A percentile compares a stretch with the other conserved stretches of the same genome.
Evolutionary conservation across 1,140 invertebrate genomes (phyloP).

Genomic region (Drosophila micromelanica): DNA sequence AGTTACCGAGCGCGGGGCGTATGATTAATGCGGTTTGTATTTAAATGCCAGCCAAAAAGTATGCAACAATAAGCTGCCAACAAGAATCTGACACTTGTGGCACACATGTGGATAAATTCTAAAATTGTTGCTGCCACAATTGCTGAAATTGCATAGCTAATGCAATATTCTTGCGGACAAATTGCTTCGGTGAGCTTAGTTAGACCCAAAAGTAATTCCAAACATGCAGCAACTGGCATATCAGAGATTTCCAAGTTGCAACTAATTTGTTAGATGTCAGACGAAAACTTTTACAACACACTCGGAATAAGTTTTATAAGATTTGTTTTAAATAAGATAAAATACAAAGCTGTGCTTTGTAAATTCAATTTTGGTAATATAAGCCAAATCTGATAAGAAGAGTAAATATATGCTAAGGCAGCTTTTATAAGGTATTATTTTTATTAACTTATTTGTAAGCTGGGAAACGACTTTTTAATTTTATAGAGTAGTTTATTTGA

Average conservation of each 20-base stretch:
- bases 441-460: too few relatives aligned
- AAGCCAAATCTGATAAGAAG: neutral
- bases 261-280: constrained; percentile 6
- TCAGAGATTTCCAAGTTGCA: constrained; percentile 7
- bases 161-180: constrained; percentile 16
- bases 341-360: neutral
- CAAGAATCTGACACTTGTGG: constrained; percentile 62
- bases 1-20: constrained; percentile 42
- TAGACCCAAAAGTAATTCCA: constrained; percentile 21
- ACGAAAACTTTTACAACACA: constrained; percentile 7
- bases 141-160: constrained; percentile 32
- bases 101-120: constrained; percentile 26
- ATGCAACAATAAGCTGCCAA: constrained; percentile 56
- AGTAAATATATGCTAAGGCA: neutral
- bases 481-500: too few relatives aligned
- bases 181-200: constrained; percentile 11
- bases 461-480: too few relatives aligned
- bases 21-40: constrained; percentile 67
- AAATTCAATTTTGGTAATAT: constrained; percentile 36
- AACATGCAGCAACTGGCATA: constrained; percentile 4
- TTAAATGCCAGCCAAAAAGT: constrained; percentile 64
- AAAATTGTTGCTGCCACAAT: constrained; percentile 7
- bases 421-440: too few relatives aligned
- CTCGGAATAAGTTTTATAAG: neutral
- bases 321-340: constrained; percentile 24